Percentiles rank a stretch among this genome's conserved stretches.
phyloP scores from a whole-genome alignment of 2,113 vertebrate species.

The Myiozetetes cayanensis region DNA sequence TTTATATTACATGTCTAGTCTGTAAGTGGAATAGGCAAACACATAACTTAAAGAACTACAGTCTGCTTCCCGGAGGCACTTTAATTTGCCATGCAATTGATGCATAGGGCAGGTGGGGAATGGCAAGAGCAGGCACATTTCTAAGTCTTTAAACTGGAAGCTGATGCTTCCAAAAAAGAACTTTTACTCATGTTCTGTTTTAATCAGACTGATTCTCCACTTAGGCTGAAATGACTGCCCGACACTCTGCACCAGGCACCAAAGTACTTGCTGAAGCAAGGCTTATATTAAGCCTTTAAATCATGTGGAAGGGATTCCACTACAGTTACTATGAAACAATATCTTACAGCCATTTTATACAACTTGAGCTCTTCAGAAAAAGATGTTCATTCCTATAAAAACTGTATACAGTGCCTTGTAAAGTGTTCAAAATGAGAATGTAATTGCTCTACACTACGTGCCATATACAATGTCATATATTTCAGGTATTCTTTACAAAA shows the following conservation, averaged over 20 bases:
- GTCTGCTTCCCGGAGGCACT: neutral
- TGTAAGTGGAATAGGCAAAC: neutral
- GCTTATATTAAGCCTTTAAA: slow-evolving; percentile 12
- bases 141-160: neutral
- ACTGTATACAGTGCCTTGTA: neutral
- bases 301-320: neutral
- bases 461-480: neutral
- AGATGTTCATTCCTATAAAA: neutral
- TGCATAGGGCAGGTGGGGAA: neutral
- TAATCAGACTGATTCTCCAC: neutral
- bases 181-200: neutral
- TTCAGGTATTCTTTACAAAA: neutral
- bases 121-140: neutral
- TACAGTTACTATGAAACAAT: neutral
- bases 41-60: neutral
- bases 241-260: neutral
- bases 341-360: neutral
- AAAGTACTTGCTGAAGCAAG: neutral
- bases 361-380: neutral
- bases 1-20: neutral
- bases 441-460: neutral
- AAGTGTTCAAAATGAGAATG: neutral
- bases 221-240: neutral
- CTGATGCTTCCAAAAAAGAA: neutral
- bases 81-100: neutral